Conservation (phyloP, 2,113 vertebrate genomes). For the Lutjanus erythropterus region DNA sequence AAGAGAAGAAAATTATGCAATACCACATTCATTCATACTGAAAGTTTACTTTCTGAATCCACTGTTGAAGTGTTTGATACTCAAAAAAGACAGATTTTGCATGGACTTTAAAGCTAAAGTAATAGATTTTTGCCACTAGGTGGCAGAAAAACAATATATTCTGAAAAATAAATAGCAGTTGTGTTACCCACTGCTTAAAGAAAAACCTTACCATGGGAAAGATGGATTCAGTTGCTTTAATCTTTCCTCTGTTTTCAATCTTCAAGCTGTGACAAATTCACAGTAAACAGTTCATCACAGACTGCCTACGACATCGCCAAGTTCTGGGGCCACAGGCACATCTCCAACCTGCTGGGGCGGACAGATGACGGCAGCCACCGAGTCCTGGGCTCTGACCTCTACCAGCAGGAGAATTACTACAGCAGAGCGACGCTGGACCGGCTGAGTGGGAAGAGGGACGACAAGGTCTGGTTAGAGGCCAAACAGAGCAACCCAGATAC, state of each 20-base stretch:
- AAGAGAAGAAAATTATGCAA: background rate
- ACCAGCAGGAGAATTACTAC: constrained; percentile 90
- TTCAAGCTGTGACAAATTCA: constrained; percentile 88
- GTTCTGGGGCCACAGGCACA: constrained; percentile 95
- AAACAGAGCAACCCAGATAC: constrained; percentile 84
- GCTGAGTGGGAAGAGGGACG: constrained; percentile 89
- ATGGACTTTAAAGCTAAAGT: background rate
- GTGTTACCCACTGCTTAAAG: background rate
- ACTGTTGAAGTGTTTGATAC: background rate
- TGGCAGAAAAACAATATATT: constrained; percentile 4
- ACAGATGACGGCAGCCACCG: constrained; percentile 64
- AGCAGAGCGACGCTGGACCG: constrained; percentile 89
- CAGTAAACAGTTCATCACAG: constrained; percentile 90
- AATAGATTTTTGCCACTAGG: background rate
- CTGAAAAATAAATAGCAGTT: background rate
- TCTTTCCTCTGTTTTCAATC: background rate
- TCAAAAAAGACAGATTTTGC: background rate
- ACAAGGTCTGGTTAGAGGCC: constrained; percentile 86
- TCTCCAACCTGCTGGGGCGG: constrained; percentile 85
- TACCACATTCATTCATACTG: too few species aligned
- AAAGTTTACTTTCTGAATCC: background rate
- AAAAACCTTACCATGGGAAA: background rate
- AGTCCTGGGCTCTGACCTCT: constrained; percentile 62
- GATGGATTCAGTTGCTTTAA: background rate
- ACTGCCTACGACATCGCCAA: constrained; percentile 92